A percentile compares a stretch with the other conserved stretches of the same genome.
These are phyloP conservation scores for Cherax destructor DNA, from an alignment of 1,140 invertebrate species.

Conservation along the genomic window DNA sequence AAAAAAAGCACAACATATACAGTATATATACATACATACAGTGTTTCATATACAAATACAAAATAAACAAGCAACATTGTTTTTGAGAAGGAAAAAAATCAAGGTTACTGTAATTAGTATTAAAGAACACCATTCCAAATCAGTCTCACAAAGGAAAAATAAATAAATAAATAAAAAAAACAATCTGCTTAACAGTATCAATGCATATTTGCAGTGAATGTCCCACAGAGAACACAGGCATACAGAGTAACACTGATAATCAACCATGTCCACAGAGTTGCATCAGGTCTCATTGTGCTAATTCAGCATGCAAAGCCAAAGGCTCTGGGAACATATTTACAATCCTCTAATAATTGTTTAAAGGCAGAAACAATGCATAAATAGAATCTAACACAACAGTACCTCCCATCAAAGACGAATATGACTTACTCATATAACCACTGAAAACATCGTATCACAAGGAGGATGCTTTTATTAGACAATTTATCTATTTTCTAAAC, in stretches of 20 bases:
- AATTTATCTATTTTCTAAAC: not conserved
- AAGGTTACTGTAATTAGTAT: not conserved
- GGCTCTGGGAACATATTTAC: not conserved
- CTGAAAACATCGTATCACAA: not conserved
- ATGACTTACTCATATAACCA: not conserved
- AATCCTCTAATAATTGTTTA: not conserved
- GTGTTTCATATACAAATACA: not conserved
- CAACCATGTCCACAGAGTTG: slow-evolving; percentile 3
- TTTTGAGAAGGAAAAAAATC: not conserved
- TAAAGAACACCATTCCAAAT: not conserved
- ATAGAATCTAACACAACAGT: not conserved
- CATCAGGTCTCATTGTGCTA: slow-evolving; percentile 1
- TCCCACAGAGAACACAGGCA: not conserved
- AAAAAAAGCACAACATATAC: no score
- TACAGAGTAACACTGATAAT: not conserved
- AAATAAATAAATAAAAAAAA: not conserved
- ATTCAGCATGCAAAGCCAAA: not conserved
- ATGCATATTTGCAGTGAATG: not conserved
- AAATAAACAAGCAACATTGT: not conserved
- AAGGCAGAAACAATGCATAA: slow-evolving; percentile 1
- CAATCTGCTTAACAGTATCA: not conserved
- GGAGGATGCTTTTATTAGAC: not conserved
- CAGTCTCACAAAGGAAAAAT: not conserved
- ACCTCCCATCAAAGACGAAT: not conserved
- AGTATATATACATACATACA: no score